Conservation (phyloP, 2,888 invertebrate genomes). For the Nipponacmea schrenckii region DNA sequence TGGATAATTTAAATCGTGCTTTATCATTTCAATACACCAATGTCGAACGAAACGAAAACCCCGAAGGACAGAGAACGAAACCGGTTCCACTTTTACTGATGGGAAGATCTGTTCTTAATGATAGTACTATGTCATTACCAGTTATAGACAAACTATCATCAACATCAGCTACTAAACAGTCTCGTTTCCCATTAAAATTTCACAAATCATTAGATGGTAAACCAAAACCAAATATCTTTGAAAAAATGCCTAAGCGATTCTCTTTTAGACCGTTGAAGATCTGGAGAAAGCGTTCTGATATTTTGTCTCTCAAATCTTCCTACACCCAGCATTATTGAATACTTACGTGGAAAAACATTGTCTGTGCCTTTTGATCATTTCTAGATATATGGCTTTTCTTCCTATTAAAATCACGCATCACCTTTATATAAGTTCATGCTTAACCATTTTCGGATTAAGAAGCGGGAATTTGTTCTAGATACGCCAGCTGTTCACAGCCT, state of each 20-base stretch:
- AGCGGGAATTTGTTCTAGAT: too few relatives aligned
- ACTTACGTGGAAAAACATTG: too few relatives aligned
- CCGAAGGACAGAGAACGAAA: too few relatives aligned
- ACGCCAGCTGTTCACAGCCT: too few relatives aligned
- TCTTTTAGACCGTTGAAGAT: not conserved
- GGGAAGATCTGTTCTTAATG: slow-evolving; percentile 1
- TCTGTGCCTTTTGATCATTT: too few relatives aligned
- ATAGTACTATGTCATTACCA: not conserved
- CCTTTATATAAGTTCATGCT: too few relatives aligned
- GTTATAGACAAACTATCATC: not conserved
- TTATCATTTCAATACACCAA: not conserved
- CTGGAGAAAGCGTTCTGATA: not conserved
- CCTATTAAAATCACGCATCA: too few relatives aligned
- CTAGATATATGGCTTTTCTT: too few relatives aligned
- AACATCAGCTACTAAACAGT: not conserved
- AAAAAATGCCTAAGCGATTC: not conserved
- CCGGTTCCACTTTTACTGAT: not conserved
- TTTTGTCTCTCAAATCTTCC: not conserved
- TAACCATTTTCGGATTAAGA: too few relatives aligned
- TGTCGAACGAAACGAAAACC: too few relatives aligned
- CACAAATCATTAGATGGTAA: not conserved
- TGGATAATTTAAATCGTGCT: slow-evolving; percentile 20
- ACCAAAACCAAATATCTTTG: not conserved
- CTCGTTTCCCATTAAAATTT: not conserved
- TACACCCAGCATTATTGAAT: too few relatives aligned